A percentile compares a stretch with the other conserved stretches of the same genome.
phyloP scores from a whole-genome alignment of 2,113 vertebrate species.

The Megaceryle maxima region DNA sequence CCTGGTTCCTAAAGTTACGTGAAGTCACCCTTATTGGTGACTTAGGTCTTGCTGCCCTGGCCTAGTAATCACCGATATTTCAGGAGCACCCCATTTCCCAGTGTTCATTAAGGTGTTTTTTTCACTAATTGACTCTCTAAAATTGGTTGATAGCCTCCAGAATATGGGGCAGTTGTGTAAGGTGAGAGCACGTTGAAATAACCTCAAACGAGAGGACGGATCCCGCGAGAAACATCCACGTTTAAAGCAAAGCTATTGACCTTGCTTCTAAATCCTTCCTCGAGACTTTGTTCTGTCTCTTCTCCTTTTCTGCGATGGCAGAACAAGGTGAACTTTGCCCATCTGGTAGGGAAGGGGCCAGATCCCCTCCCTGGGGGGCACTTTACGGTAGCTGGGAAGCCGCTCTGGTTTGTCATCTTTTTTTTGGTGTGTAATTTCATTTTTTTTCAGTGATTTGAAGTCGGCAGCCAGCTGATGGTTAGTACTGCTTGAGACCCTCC shows the following conservation, averaged over 20 bases:
- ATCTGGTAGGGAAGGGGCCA: not conserved
- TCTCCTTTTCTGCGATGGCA: not conserved
- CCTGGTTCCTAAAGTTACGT: not conserved
- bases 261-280: not conserved
- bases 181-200: not conserved
- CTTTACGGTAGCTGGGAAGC: not conserved
- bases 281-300: not conserved
- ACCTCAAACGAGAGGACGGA: not conserved
- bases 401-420: not conserved
- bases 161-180: not conserved
- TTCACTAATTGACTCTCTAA: not conserved
- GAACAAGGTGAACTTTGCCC: not conserved
- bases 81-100: not conserved
- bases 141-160: not conserved
- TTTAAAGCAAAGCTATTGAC: not conserved
- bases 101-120: not conserved
- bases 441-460: not conserved
- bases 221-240: not conserved
- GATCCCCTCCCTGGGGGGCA: not conserved
- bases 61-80: not conserved
- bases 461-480: not conserved
- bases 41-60: not conserved
- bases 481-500: not conserved
- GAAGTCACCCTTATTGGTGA: not conserved
- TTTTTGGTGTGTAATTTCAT: too few species aligned